phyloP scores from a whole-genome alignment of 2,888 invertebrate genomes.

The Epistrophe grossulariae region DNA sequence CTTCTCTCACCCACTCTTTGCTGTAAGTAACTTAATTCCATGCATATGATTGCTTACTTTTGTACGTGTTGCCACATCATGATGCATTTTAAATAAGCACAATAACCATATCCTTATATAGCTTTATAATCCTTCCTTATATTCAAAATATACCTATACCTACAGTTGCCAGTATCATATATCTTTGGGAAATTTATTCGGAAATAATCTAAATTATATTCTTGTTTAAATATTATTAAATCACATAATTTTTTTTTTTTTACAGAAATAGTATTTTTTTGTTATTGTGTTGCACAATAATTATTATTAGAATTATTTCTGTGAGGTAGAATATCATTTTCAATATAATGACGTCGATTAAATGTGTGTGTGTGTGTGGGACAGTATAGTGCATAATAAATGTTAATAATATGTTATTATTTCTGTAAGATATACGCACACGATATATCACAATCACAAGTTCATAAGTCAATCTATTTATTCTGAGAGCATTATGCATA shows the following conservation, averaged over 20 bases:
- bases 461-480: not conserved
- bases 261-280: not conserved
- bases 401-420: not conserved
- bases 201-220: constrained; percentile 27
- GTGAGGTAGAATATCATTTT: not conserved
- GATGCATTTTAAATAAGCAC: constrained; percentile 52
- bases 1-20: not conserved
- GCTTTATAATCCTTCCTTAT: not conserved
- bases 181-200: constrained; percentile 35
- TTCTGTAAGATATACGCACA: not conserved
- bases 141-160: not conserved
- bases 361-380: too few species aligned
- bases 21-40: constrained; percentile 28
- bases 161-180: not conserved
- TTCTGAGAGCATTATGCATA: not conserved
- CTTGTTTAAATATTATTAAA: not conserved
- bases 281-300: not conserved
- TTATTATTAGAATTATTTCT: not conserved
- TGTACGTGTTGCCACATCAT: constrained; percentile 22
- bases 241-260: not conserved
- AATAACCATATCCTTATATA: constrained; percentile 16
- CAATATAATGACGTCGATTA: too few species aligned
- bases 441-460: not conserved
- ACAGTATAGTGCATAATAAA: not conserved
- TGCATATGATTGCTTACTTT: constrained; percentile 41